Conservation (phyloP, 1,140 invertebrate species). For the Drepana arcuata region DNA sequence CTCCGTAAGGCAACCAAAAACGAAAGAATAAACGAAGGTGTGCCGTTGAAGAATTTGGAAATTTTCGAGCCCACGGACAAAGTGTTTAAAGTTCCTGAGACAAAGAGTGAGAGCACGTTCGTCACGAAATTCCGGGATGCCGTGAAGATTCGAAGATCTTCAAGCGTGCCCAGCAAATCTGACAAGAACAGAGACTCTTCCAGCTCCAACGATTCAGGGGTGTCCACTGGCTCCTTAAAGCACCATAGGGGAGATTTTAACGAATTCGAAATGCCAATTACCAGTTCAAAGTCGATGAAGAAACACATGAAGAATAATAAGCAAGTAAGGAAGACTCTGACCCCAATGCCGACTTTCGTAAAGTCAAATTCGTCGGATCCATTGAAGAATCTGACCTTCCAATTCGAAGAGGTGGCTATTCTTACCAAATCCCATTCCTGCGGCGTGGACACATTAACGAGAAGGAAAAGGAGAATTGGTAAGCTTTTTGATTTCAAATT, state of each 20-base stretch:
- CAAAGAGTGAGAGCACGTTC: slow-evolving; percentile 46
- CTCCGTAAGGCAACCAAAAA: slow-evolving; percentile 44
- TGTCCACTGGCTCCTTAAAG: slow-evolving; percentile 80
- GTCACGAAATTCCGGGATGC: slow-evolving; percentile 67
- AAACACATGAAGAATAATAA: slow-evolving; percentile 61
- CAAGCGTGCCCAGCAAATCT: slow-evolving; percentile 84
- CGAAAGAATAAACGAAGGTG: slow-evolving; percentile 46
- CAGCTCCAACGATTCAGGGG: slow-evolving; percentile 88
- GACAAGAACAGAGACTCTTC: slow-evolving; percentile 85
- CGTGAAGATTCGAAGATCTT: slow-evolving; percentile 82
- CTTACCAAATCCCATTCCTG: slow-evolving; percentile 80
- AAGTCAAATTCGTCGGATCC: slow-evolving; percentile 83
- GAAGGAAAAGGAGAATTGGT: slow-evolving; percentile 54
- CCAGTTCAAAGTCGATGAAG: slow-evolving; percentile 65
- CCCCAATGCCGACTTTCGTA: slow-evolving; percentile 73
- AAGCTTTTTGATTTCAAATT: too few species aligned
- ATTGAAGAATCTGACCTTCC: slow-evolving; percentile 79
- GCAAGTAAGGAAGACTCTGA: slow-evolving; percentile 45
- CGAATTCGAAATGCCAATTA: slow-evolving; percentile 76
- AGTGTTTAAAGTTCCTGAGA: slow-evolving; percentile 42
- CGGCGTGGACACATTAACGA: slow-evolving; percentile 74
- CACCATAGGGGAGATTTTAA: slow-evolving; percentile 76
- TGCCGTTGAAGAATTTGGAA: slow-evolving; percentile 20
- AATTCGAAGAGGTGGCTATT: slow-evolving; percentile 78
- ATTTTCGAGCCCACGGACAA: slow-evolving; percentile 25